A percentile compares a stretch with the other conserved stretches of the same genome.
Conservation (phyloP, 1,140 invertebrate species). For the Neelides sp. region DNA sequence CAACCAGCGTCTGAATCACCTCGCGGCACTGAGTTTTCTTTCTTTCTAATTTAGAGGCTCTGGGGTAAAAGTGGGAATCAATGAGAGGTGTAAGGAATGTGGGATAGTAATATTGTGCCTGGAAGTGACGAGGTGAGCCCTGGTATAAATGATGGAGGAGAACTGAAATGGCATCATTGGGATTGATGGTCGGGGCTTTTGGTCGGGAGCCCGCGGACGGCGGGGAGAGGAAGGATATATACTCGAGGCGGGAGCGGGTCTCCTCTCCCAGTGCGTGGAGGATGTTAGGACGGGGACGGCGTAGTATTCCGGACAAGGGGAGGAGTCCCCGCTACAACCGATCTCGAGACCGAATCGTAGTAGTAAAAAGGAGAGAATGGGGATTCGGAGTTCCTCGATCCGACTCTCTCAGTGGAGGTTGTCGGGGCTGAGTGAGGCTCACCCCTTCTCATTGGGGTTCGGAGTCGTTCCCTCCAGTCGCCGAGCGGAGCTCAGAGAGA, state of each 20-base stretch:
- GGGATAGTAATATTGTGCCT: too few species aligned
- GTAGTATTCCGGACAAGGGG: conserved; percentile 21
- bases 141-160: background rate
- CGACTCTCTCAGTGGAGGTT: conserved; percentile 14
- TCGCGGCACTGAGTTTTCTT: too few species aligned
- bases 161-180: background rate
- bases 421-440: conserved; percentile 12
- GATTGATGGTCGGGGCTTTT: background rate
- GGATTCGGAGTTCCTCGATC: conserved; percentile 17
- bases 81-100: too few species aligned
- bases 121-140: background rate
- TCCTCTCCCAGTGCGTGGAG: background rate
- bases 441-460: conserved; percentile 9
- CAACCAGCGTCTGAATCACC: too few species aligned
- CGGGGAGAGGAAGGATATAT: background rate
- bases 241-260: background rate
- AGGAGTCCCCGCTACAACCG: conserved; percentile 22
- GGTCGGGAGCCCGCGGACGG: background rate
- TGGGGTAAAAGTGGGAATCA: too few species aligned
- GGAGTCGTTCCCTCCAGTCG: too few species aligned
- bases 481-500: background rate
- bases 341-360: conserved; percentile 26
- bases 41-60: too few species aligned
- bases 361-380: conserved; percentile 20
- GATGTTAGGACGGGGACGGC: conserved; percentile 7